Percentiles rank a stretch among this genome's conserved stretches.
These are phyloP conservation scores for Hapalemur alaotrensis DNA, from an alignment of 2,797 vertebrate genomes.

Conservation along the genomic window DNA sequence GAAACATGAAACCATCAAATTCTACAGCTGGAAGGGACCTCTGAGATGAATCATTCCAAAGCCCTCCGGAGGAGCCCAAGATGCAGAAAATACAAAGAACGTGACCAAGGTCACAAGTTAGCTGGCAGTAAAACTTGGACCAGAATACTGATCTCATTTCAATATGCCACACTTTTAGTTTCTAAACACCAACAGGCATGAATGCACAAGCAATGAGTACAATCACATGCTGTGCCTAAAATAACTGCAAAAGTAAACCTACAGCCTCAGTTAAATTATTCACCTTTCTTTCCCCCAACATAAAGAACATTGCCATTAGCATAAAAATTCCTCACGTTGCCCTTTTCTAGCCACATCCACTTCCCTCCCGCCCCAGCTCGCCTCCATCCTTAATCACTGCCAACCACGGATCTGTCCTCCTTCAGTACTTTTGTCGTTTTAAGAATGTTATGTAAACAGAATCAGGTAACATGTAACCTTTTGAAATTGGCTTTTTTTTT, in stretches of 20 bases:
- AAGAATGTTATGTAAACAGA: not conserved
- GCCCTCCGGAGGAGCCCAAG: not conserved
- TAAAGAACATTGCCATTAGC: not conserved
- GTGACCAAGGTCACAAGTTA: slow-evolving; percentile 19
- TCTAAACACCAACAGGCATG: not conserved
- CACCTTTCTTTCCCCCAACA: not conserved
- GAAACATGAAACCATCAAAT: slow-evolving; percentile 60
- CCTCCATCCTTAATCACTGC: not conserved
- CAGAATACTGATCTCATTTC: slow-evolving; percentile 7
- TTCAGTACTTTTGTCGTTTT: not conserved
- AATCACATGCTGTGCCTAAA: not conserved
- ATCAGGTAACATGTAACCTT: not conserved
- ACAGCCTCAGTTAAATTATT: not conserved
- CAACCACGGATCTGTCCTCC: not conserved
- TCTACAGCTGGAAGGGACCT: slow-evolving; percentile 40
- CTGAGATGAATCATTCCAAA: not conserved
- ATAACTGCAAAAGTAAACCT: not conserved
- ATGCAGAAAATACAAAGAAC: not conserved
- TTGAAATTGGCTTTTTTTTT: not conserved
- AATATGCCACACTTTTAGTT: not conserved
- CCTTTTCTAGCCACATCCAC: not conserved
- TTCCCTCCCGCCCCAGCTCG: not conserved
- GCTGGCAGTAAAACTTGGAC: not conserved
- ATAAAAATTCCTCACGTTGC: not conserved
- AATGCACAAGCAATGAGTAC: not conserved